phyloP scores from a whole-genome alignment of 2,113 vertebrate species.

The Picathartes gymnocephalus region DNA sequence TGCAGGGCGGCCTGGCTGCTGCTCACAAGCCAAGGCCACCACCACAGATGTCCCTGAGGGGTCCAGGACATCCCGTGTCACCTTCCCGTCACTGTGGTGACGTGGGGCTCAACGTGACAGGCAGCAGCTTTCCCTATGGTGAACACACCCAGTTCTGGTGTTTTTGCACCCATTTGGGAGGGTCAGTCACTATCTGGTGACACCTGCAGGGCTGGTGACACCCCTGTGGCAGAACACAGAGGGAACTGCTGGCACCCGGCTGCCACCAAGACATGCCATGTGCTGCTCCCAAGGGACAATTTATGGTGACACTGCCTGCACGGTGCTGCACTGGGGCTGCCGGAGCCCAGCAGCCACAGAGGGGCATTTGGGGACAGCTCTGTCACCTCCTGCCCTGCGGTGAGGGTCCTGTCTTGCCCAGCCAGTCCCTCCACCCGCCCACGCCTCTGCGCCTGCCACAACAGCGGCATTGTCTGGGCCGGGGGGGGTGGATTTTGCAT shows the following conservation, averaged over 20 bases:
- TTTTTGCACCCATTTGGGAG: fast-evolving
- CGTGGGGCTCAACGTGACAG: background rate
- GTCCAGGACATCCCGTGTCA: fast-evolving
- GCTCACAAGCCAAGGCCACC: background rate
- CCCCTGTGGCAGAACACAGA: fast-evolving
- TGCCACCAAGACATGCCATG: fast-evolving
- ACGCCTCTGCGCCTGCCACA: background rate
- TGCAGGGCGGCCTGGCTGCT: background rate
- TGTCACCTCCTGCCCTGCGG: background rate
- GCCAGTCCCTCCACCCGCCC: background rate
- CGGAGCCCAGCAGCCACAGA: background rate
- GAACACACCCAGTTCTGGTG: fast-evolving
- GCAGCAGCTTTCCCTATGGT: fast-evolving
- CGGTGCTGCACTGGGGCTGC: background rate
- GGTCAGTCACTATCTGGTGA: fast-evolving
- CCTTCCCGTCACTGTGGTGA: background rate
- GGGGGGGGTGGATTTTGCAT: background rate
- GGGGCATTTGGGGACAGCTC: constrained; percentile 31
- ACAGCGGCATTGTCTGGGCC: background rate
- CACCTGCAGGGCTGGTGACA: background rate
- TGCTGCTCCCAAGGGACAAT: background rate
- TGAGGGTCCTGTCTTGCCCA: background rate
- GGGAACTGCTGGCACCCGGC: background rate
- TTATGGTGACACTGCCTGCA: fast-evolving
- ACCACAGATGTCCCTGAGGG: fast-evolving